Percentiles rank a stretch among this genome's conserved stretches.
Evolutionary conservation across 2,113 vertebrate species (phyloP).

Genomic region (Microtus richardsoni): DNA sequence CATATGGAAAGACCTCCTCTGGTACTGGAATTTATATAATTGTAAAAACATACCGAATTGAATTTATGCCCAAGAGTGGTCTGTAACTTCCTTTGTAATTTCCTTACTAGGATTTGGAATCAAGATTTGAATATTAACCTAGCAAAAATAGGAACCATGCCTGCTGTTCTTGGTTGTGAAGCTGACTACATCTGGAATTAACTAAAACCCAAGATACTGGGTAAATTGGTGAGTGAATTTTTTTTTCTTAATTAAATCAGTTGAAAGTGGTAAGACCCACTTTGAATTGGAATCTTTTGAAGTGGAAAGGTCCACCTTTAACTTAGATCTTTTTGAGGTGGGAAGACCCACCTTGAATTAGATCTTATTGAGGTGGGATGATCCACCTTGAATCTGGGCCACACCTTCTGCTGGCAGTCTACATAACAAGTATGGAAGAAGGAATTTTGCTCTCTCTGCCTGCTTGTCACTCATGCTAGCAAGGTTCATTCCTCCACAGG

Average conservation of each 20-base stretch:
- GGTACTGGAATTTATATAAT: not conserved
- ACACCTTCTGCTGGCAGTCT: not conserved
- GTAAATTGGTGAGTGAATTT: not conserved
- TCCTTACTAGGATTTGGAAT: constrained; percentile 11
- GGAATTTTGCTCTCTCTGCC: not conserved
- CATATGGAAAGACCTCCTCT: not conserved
- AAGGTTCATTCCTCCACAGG: not conserved
- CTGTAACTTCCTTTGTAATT: constrained; percentile 4
- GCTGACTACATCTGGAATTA: not conserved
- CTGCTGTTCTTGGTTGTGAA: not conserved
- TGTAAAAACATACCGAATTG: not conserved
- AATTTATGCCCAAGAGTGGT: not conserved
- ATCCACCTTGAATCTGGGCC: not conserved
- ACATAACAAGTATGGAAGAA: not conserved
- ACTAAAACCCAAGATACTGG: not conserved
- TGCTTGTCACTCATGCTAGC: not conserved
- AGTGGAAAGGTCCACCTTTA: not conserved
- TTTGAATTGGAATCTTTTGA: not conserved
- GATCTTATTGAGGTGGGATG: not conserved
- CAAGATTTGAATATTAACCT: not conserved
- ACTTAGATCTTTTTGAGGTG: not conserved
- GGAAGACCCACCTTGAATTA: no score
- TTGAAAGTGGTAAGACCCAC: not conserved
- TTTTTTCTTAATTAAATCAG: not conserved
- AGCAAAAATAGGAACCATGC: not conserved